Conservation (phyloP, 1,140 invertebrate genomes). For the Panonychus citri region DNA sequence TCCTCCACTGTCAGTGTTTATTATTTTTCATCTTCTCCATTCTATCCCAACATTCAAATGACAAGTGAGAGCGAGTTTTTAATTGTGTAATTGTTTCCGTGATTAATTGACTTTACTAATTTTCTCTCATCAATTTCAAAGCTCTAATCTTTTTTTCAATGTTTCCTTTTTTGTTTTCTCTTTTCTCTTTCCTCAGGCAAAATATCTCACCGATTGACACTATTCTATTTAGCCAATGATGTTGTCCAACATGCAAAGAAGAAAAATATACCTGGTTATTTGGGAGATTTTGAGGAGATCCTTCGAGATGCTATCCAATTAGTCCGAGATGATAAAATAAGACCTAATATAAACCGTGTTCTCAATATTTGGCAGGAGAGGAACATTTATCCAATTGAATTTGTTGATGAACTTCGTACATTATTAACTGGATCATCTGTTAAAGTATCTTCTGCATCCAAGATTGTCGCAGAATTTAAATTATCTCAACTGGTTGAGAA, state of each 20-base stretch:
- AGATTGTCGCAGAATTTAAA: slow-evolving; percentile 22
- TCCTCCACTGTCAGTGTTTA: too few relatives aligned
- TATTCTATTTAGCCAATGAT: slow-evolving; percentile 95
- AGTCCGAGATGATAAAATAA: slow-evolving; percentile 71
- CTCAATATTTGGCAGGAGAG: slow-evolving; percentile 85
- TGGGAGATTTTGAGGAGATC: slow-evolving; percentile 69
- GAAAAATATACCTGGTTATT: slow-evolving; percentile 49
- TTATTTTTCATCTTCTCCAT: too few relatives aligned
- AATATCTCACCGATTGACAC: slow-evolving; percentile 34
- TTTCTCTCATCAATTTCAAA: too few relatives aligned
- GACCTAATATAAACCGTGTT: slow-evolving; percentile 55
- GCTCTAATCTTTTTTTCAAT: too few relatives aligned
- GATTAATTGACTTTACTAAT: too few relatives aligned
- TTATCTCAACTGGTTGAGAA: slow-evolving; percentile 39
- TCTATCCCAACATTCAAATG: too few relatives aligned
- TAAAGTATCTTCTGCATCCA: slow-evolving; percentile 15
- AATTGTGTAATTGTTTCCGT: too few relatives aligned
- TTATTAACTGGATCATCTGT: slow-evolving; percentile 1
- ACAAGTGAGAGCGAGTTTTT: too few relatives aligned
- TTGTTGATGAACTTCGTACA: slow-evolving; percentile 43
- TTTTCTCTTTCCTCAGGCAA: slow-evolving; percentile 15
- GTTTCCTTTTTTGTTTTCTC: not conserved
- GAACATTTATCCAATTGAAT: slow-evolving; percentile 60
- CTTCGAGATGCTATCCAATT: slow-evolving; percentile 68
- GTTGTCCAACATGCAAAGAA: slow-evolving; percentile 95